Base-by-base conservation (phyloP, 2,113 vertebrate genomes). In the Pelodiscus sinensis region DNA sequence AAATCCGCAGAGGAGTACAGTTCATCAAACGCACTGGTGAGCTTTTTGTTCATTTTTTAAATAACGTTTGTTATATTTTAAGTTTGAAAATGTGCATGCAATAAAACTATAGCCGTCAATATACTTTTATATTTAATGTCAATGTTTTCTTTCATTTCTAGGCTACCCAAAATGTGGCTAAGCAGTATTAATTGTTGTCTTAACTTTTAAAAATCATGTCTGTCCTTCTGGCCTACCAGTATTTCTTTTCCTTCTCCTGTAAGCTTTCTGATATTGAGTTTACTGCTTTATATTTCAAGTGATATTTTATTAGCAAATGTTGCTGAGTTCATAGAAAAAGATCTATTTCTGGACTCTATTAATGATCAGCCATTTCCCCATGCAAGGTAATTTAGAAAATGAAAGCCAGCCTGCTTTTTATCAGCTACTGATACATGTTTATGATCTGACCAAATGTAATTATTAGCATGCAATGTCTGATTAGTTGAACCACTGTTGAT, bases 1-100 rank as follows among this genome's bases (percentile, higher is more conserved):
- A 99, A 99, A 97, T 98, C 97, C 38, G 81, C 98, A 6, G 99
- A 99, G 52, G 98, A 98, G 85, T 99, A 98, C 96, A 99, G 92
- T 95, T 98, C 99, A 60, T 98, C 98, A 71, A 98, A 98, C 79
- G 98, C 98, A 0, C 92, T 98, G 98, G 99, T 99, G 98, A 99
- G 99, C 86, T 29, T 88, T 79, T 55, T 5, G 85, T 71, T 91
- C 38, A 3, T 22, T 51, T 68, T n/a, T 13, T 51, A 81, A 71
- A 16, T 35, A 2, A 15, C 91, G 65, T 51, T 57, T 38, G 44
- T 75, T 84, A 0, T 1, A 54, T 7, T 35, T 4, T 84, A n/a
- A 38, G 78, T 88, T 90, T 58, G 8, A 92, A 92, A 86, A 71
- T 31, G 35, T 68, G 29, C 15, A 62, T 86, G 25, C 91, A 78